Percentiles rank a stretch among this genome's conserved stretches.
Evolutionary conservation across 2,113 vertebrate species (phyloP).

Genomic region (Hassar affinis): DNA sequence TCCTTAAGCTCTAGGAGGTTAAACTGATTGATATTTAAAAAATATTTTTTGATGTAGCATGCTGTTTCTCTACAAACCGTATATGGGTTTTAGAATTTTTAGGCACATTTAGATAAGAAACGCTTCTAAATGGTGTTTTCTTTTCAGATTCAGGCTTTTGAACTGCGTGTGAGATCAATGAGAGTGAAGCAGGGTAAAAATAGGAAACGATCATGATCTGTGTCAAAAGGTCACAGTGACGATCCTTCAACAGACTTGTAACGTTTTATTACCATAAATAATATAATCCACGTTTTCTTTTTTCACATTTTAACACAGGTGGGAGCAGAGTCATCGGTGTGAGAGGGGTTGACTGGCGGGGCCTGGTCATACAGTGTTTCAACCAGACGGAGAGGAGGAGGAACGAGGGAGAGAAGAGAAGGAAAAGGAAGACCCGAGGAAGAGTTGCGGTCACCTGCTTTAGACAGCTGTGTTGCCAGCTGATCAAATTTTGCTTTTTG

Average conservation of each 20-base stretch:
- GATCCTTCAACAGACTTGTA: neutral
- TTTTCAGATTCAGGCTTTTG: neutral
- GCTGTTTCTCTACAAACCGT: neutral
- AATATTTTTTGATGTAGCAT: neutral
- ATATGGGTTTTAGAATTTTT: neutral
- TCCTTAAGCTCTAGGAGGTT: neutral
- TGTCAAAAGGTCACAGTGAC: neutral
- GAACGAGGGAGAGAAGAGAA: slow-evolving; percentile 52
- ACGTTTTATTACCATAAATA: neutral
- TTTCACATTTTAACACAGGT: slow-evolving; percentile 54
- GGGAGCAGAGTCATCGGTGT: slow-evolving; percentile 59
- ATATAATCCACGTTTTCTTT: neutral
- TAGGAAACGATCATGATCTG: neutral
- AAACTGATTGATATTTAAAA: neutral
- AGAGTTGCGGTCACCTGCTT: slow-evolving; percentile 63
- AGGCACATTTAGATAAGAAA: neutral
- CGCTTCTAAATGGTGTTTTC: neutral
- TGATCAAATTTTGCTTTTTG: slow-evolving; percentile 53
- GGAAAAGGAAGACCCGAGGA: slow-evolving; percentile 40
- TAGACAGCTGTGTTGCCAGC: slow-evolving; percentile 71
- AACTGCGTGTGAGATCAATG: neutral
- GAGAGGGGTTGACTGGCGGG: slow-evolving; percentile 68
- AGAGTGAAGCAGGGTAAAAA: neutral
- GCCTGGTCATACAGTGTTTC: slow-evolving; percentile 70
- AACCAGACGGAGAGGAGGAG: slow-evolving; percentile 44